These are phyloP conservation scores for Chalcosyrphus nemorum DNA, from an alignment of 2,888 invertebrate genomes.

Conservation along the genomic window DNA sequence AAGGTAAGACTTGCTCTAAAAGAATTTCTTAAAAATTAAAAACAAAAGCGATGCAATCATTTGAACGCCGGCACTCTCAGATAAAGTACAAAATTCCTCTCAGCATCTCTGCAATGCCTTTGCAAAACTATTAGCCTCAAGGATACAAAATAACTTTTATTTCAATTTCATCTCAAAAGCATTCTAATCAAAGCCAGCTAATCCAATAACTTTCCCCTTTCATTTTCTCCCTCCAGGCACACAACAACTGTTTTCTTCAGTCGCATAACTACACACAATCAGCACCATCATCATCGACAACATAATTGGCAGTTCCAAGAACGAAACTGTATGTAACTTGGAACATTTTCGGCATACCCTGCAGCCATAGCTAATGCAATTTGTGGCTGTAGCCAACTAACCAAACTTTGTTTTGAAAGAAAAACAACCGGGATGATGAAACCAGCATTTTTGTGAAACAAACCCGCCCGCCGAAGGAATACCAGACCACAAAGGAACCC, in stretches of 20 bases:
- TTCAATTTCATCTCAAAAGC: background rate
- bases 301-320: background rate
- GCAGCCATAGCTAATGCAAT: background rate
- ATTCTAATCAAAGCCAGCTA: background rate
- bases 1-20: too few species aligned
- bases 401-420: background rate
- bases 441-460: background rate
- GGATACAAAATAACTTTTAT: background rate
- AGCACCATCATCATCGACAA: background rate
- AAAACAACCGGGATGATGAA: background rate
- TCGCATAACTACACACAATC: background rate
- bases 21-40: too few species aligned
- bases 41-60: too few species aligned
- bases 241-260: too few species aligned
- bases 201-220: background rate
- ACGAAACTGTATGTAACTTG: background rate
- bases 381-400: background rate
- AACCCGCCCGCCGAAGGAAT: background rate
- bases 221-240: background rate
- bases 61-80: too few species aligned
- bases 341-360: background rate
- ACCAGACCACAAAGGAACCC: background rate
- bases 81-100: too few species aligned
- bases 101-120: too few species aligned
- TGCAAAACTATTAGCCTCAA: too few species aligned